Evolutionary conservation across 1,140 invertebrate genomes (phyloP).

Genomic region (Campoletis sonorensis): DNA sequence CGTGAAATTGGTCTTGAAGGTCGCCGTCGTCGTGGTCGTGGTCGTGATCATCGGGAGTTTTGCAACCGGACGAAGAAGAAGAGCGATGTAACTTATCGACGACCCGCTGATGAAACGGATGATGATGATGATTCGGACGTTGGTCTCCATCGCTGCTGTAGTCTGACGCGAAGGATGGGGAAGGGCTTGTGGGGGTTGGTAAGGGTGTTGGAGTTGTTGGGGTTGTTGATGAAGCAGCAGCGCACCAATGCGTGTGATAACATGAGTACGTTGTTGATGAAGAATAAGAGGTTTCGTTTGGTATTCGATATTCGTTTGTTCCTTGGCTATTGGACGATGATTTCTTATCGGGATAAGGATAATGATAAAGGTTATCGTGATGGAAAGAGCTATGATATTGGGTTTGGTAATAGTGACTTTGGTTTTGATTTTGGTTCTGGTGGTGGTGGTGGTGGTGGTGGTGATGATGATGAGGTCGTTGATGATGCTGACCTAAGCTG

Average conservation of each 20-base stretch:
- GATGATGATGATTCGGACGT: conserved; percentile 45
- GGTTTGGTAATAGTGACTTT: conserved; percentile 44
- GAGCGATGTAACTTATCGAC: conserved; percentile 58
- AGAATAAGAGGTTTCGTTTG: conserved; percentile 55
- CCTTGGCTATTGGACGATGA: conserved; percentile 58
- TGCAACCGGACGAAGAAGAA: conserved; percentile 54
- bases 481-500: conserved; percentile 72
- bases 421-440: conserved; percentile 53
- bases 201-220: conserved; percentile 68
- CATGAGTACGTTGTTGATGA: conserved; percentile 72
- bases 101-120: conserved; percentile 49
- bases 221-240: conserved; percentile 59
- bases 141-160: conserved; percentile 70
- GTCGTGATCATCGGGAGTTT: conserved; percentile 56
- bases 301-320: conserved; percentile 54
- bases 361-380: conserved; percentile 53
- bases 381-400: conserved; percentile 55
- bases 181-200: conserved; percentile 68
- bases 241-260: conserved; percentile 73
- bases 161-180: conserved; percentile 67
- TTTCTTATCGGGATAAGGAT: conserved; percentile 58
- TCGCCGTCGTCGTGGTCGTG: conserved; percentile 51
- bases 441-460: conserved; percentile 62
- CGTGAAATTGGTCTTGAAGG: conserved; percentile 60
- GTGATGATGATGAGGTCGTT: conserved; percentile 64